phyloP scores from a whole-genome alignment of 2,888 invertebrate species.

The Sinotaia quadrata region DNA sequence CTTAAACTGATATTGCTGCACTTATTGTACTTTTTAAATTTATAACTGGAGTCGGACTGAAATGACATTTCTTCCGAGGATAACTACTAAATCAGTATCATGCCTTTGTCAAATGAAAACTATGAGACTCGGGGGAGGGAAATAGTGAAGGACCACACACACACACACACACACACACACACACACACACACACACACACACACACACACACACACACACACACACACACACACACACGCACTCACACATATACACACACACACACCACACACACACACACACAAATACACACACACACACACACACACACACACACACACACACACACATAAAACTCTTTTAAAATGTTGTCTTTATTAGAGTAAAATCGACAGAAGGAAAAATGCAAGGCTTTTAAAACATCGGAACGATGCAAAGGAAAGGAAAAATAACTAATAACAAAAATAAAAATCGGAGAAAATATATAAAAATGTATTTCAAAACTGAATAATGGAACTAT shows the following conservation, averaged over 20 bases:
- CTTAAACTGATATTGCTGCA: too few species aligned
- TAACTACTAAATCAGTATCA: not conserved
- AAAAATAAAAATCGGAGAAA: too few species aligned
- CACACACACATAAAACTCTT: not conserved
- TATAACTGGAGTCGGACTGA: not conserved
- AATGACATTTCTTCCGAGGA: not conserved
- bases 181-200: not conserved
- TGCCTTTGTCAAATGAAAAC: too few species aligned
- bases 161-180: slow-evolving; percentile 6
- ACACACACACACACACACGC: slow-evolving; percentile 11
- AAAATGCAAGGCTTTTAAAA: not conserved
- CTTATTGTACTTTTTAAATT: too few species aligned
- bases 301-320: not conserved
- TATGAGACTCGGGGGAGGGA: too few species aligned
- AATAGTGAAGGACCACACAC: not conserved
- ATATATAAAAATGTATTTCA: too few species aligned
- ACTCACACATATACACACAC: slow-evolving; percentile 8
- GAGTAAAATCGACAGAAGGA: slow-evolving; percentile 17
- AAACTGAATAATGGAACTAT: too few species aligned
- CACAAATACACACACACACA: slow-evolving; percentile 6
- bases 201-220: not conserved
- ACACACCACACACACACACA: slow-evolving; percentile 5
- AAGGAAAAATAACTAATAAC: too few species aligned
- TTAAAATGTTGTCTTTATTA: too few species aligned
- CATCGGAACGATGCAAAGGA: too few species aligned